phyloP scores from a whole-genome alignment of 2,113 vertebrate genomes.

The Laticauda colubrina region DNA sequence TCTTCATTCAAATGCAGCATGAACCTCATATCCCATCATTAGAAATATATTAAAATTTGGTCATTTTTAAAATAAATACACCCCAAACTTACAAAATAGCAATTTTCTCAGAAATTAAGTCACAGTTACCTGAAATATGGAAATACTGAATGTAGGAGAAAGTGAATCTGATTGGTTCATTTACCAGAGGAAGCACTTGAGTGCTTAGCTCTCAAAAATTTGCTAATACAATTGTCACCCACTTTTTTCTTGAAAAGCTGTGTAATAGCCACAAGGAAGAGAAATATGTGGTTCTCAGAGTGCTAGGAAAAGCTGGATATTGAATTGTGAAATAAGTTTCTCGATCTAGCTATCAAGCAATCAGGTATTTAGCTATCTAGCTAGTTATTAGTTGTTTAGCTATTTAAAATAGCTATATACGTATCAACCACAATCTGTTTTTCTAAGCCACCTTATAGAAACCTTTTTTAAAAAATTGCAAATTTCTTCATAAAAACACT shows the following conservation, averaged over 20 bases:
- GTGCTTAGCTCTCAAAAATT: neutral
- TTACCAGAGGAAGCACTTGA: neutral
- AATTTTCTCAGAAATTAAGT: neutral
- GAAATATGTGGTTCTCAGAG: neutral
- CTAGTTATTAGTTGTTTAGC: neutral
- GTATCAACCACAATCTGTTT: neutral
- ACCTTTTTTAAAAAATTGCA: neutral
- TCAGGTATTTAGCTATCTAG: neutral
- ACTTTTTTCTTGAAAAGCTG: neutral
- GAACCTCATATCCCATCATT: neutral
- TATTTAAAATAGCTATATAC: neutral
- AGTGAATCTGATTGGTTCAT: neutral
- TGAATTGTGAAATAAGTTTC: neutral
- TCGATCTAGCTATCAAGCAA: neutral
- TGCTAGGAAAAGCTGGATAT: neutral
- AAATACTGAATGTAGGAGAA: neutral
- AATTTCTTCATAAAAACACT: neutral
- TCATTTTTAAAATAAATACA: neutral
- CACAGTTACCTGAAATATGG: neutral
- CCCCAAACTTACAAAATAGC: neutral
- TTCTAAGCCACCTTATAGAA: neutral
- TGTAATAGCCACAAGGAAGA: neutral
- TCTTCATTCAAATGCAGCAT: neutral
- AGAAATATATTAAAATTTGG: neutral
- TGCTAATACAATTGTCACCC: neutral